These are phyloP conservation scores for Oscheius sp. DNA, from an alignment of 2,888 invertebrate species.

Conservation along the genomic window DNA sequence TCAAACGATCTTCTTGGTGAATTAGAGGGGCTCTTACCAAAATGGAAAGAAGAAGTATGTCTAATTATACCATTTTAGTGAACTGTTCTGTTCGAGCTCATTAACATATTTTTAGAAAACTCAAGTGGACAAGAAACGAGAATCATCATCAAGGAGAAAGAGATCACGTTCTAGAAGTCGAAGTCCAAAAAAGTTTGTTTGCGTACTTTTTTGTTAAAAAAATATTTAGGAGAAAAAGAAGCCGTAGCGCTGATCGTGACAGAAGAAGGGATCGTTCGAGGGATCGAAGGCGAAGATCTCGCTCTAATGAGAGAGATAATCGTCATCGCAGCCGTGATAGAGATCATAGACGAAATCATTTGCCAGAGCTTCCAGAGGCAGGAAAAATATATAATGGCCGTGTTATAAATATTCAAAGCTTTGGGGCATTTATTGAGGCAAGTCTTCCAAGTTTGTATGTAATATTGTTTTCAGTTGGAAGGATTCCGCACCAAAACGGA, in stretches of 20 bases:
- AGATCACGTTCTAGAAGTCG: conserved; percentile 45
- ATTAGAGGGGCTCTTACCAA: conserved; percentile 74
- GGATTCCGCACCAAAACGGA: conserved; percentile 89
- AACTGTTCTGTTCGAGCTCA: neutral
- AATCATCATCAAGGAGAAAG: conserved; percentile 1
- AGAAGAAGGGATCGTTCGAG: conserved; percentile 14
- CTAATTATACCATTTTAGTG: neutral
- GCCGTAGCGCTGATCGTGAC: conserved; percentile 41
- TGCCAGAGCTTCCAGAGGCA: conserved; percentile 76
- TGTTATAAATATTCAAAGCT: conserved; percentile 94
- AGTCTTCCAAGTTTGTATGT: neutral
- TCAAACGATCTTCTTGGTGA: conserved; percentile 74
- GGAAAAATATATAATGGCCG: conserved; percentile 88
- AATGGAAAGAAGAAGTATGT: conserved; percentile 60
- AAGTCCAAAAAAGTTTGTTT: conserved; percentile 29
- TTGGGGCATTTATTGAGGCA: conserved; percentile 91
- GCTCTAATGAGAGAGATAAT: conserved; percentile 21
- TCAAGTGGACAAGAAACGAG: neutral
- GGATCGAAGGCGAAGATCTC: conserved; percentile 32
- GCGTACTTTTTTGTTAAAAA: no score
- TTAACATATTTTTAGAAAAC: conserved; percentile 12
- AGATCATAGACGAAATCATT: conserved; percentile 30
- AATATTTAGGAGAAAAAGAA: conserved; percentile 30
- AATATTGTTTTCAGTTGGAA: conserved; percentile 80
- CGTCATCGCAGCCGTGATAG: conserved; percentile 31